Base-by-base conservation (phyloP, 2,797 vertebrate species). In the Enteromius paludinosus region DNA sequence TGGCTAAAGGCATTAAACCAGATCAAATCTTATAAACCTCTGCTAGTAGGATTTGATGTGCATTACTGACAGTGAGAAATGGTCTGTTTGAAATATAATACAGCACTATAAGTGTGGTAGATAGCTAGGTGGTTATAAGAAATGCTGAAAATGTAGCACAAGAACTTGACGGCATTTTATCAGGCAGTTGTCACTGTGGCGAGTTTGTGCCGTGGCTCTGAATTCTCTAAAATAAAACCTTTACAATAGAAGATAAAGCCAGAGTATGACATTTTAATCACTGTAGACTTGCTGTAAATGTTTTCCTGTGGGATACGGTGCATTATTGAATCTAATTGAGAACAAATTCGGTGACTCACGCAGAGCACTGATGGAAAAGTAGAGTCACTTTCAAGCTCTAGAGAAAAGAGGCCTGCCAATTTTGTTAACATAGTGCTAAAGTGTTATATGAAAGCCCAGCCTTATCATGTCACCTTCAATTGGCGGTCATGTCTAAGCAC, bases 61-160 rank as follows among this genome's bases (percentile, higher is more conserved):
- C 93, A 92, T 95, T 95, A 94, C 92, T 93, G 94, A 95, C 93
- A 94, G 91, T 93, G 93, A 94, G 90, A 92, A 93, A 95, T 93
- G 92, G 90, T 86, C 89, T 84, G 90, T 87, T 84, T 93, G 94
- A 95, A 95, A 95, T 87, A 92, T 89, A 93, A 94, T 94, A 93
- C 92, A 88, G 90, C 90, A 91, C 91, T 93, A 90, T 84, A 74
- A 86, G 84, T 71, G n/a, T 78, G 69, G 82, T 41, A 86, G 72
- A 88, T 52, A 81, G 84, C 65, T 85, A n/a, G 52, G 15, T 20
- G 56, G 12, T 49, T 54, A 68, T 59, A n/a, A 69, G 69, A 76
- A 23, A 28, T 47, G 82, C 82, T 72, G 80, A 45, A 70, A 73
- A 62, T 62, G 30, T n/a, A n/a, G n/a, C n/a, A n/a, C n/a, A n/a